Evolutionary conservation across 23 tunicate genomes (phyloP).

Genomic region (Pegea sp.): DNA sequence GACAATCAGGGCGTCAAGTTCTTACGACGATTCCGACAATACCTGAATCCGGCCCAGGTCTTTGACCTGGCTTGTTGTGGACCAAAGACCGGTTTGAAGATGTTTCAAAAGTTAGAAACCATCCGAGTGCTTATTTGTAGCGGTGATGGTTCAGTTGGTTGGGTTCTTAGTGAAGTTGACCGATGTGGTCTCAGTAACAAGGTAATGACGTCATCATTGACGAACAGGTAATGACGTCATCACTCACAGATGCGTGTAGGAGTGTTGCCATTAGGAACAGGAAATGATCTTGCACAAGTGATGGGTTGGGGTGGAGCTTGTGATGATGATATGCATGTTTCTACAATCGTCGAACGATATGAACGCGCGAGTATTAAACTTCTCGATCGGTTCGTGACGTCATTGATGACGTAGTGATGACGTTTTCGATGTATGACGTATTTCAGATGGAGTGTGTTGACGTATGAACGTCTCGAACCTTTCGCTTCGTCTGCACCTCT

Average conservation of each 20-base stretch:
- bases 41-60: constrained; percentile 97
- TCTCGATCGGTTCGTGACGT: constrained; percentile 50
- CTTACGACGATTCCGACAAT: constrained; percentile 85
- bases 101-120: constrained; percentile 85
- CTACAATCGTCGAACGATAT: constrained; percentile 71
- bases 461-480: constrained; percentile 12
- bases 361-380: constrained; percentile 80
- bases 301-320: constrained; percentile 99
- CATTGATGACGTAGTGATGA: neutral
- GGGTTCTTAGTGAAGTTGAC: constrained; percentile 94
- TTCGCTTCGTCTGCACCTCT: neutral
- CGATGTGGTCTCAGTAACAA: constrained; percentile 43
- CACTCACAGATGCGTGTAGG: constrained; percentile 79
- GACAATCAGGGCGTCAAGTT: constrained; percentile 98
- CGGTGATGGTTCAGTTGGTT: constrained; percentile 97
- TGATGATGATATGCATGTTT: constrained; percentile 91
- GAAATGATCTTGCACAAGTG: constrained; percentile 96
- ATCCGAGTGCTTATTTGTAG: constrained; percentile 92
- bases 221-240: no score
- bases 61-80: constrained; percentile 92
- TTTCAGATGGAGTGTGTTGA: constrained; percentile 22
- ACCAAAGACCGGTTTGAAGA: constrained; percentile 75
- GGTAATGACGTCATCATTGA: constrained; percentile 27
- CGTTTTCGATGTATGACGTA: neutral
- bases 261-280: constrained; percentile 93